Conservation (phyloP, 2,113 vertebrate species). For the Scatophagus argus region DNA sequence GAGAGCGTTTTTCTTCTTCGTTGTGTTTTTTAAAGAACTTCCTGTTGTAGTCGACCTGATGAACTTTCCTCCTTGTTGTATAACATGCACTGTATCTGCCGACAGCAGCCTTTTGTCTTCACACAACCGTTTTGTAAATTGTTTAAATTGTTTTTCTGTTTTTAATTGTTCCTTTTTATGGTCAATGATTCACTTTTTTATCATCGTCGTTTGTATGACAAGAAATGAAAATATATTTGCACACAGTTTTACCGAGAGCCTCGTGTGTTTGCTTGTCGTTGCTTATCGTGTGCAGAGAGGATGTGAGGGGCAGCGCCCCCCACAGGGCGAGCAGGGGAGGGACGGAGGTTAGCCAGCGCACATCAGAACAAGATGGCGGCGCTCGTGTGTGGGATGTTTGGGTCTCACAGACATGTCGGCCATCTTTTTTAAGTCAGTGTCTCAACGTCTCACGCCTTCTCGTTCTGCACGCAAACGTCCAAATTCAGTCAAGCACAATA, state of each 20-base stretch:
- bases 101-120: slow-evolving; percentile 25
- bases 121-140: slow-evolving; percentile 42
- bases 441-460: no score
- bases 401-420: no score
- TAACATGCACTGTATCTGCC: slow-evolving; percentile 76
- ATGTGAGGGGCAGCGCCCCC: background rate
- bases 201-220: slow-evolving; percentile 54
- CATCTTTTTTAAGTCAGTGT: no score
- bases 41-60: slow-evolving; percentile 7
- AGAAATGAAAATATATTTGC: slow-evolving; percentile 79
- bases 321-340: background rate
- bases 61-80: slow-evolving; percentile 24
- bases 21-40: slow-evolving; percentile 36
- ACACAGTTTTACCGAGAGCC: slow-evolving; percentile 55
- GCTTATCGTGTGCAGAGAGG: background rate
- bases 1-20: background rate
- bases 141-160: slow-evolving; percentile 28
- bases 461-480: no score
- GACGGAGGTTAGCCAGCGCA: no score
- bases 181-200: slow-evolving; percentile 47
- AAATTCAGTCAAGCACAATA: no score
- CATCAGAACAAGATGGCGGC: no score
- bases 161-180: slow-evolving; percentile 7
- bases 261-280: background rate
- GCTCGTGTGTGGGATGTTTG: no score